Evolutionary conservation across 2,113 vertebrate species (phyloP).

Genomic region (Hymenochirus boettgeri): DNA sequence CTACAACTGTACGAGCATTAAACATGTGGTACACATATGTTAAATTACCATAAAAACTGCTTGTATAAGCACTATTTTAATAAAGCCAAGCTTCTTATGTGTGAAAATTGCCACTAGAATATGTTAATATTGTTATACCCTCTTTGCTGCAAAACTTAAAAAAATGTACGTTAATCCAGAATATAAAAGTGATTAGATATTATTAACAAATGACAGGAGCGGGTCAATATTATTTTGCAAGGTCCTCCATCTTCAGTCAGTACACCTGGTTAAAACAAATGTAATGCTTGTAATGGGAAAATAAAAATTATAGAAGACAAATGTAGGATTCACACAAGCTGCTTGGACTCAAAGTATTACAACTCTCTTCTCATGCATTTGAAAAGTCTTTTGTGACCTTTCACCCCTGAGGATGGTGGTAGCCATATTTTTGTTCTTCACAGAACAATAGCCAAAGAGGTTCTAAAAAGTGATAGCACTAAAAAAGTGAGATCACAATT

Average conservation of each 20-base stretch:
- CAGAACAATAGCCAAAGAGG: background rate
- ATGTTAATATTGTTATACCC: no score
- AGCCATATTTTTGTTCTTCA: background rate
- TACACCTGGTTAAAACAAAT: slow-evolving; percentile 13
- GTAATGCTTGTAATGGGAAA: slow-evolving; percentile 17
- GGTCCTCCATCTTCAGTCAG: background rate
- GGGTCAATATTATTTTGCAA: background rate
- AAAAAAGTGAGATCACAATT: background rate
- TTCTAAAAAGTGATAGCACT: no score
- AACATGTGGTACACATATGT: no score
- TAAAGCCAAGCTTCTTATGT: no score
- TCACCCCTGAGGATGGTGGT: slow-evolving; percentile 40
- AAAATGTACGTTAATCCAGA: no score
- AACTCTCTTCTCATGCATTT: slow-evolving; percentile 34
- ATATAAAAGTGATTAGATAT: no score
- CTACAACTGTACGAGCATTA: no score
- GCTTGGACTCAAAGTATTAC: slow-evolving; percentile 8
- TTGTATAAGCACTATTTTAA: no score
- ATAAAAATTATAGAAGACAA: slow-evolving; percentile 14
- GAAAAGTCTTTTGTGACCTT: slow-evolving; percentile 20
- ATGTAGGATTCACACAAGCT: slow-evolving; percentile 27
- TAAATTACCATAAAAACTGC: no score
- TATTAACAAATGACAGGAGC: no score
- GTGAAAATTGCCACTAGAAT: no score
- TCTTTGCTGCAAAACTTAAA: no score